These are phyloP conservation scores for Loris lydekkerianus DNA, from an alignment of 2,797 vertebrate species.

Conservation along the genomic window DNA sequence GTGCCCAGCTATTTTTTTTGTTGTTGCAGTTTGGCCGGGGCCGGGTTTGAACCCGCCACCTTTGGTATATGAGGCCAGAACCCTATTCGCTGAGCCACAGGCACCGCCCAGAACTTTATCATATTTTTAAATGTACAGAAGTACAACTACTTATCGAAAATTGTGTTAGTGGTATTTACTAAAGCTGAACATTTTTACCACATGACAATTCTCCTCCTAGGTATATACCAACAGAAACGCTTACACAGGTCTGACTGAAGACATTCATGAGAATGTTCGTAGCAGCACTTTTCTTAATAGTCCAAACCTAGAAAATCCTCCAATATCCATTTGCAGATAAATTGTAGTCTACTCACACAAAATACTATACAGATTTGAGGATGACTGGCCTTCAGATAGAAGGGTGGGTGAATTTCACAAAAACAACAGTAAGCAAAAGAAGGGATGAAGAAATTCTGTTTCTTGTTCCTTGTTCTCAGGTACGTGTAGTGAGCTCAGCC, in stretches of 20 bases:
- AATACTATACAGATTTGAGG: slow-evolving; percentile 14
- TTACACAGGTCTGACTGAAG: slow-evolving; percentile 27
- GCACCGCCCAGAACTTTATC: too few species aligned
- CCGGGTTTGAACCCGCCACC: too few species aligned
- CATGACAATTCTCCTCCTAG: not conserved
- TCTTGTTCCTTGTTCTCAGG: not conserved
- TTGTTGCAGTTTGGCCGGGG: too few species aligned
- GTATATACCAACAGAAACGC: not conserved
- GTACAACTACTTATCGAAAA: not conserved
- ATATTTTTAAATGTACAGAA: slow-evolving; percentile 2
- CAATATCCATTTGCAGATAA: not conserved
- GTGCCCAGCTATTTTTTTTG: too few species aligned
- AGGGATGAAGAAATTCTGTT: not conserved
- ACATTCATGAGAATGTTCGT: not conserved
- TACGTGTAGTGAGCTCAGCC: not conserved
- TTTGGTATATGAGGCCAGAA: too few species aligned
- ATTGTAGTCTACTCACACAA: not conserved
- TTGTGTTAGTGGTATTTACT: not conserved
- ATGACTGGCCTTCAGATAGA: not conserved
- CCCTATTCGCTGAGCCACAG: too few species aligned
- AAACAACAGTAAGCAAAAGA: not conserved
- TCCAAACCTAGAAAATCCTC: slow-evolving; percentile 32
- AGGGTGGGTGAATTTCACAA: not conserved
- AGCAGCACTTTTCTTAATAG: not conserved
- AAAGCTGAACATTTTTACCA: slow-evolving; percentile 21